phyloP scores from a whole-genome alignment of 2,888 invertebrate genomes.

The Pyrrhosoma nymphula region DNA sequence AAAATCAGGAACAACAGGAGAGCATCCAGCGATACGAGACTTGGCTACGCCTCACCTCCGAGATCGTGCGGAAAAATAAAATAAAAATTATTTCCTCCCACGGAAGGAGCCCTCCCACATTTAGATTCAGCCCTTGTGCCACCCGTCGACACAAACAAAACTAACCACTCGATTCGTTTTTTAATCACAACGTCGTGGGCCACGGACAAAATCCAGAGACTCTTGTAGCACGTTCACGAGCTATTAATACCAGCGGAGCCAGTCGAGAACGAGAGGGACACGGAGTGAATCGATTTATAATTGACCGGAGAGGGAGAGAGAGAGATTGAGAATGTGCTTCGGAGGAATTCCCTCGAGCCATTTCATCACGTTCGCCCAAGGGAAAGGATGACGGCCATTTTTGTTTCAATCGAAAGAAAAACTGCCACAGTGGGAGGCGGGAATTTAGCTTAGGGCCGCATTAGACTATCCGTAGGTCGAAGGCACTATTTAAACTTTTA shows the following conservation, averaged over 20 bases:
- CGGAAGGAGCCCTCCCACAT: neutral
- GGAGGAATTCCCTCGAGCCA: neutral
- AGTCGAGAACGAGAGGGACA: neutral
- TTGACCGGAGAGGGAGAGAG: neutral
- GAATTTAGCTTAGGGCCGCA: no score
- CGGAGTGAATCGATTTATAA: neutral
- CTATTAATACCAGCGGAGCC: conserved; percentile 11
- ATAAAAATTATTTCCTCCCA: neutral
- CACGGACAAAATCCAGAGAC: neutral
- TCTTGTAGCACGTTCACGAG: neutral
- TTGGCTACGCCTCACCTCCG: neutral
- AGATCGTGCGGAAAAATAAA: neutral
- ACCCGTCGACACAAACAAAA: neutral
- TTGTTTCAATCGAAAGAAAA: neutral
- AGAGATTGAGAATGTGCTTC: neutral
- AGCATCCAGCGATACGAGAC: neutral
- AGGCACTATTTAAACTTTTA: no score
- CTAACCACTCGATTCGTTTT: conserved; percentile 6
- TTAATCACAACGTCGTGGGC: neutral
- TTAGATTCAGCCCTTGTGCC: neutral
- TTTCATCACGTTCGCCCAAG: neutral
- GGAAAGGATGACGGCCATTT: neutral
- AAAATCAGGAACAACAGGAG: neutral
- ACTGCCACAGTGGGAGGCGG: neutral
- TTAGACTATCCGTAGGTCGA: no score